These are phyloP conservation scores for Rhyacophila brunnea DNA, from an alignment of 1,140 invertebrate species.

Conservation along the genomic window DNA sequence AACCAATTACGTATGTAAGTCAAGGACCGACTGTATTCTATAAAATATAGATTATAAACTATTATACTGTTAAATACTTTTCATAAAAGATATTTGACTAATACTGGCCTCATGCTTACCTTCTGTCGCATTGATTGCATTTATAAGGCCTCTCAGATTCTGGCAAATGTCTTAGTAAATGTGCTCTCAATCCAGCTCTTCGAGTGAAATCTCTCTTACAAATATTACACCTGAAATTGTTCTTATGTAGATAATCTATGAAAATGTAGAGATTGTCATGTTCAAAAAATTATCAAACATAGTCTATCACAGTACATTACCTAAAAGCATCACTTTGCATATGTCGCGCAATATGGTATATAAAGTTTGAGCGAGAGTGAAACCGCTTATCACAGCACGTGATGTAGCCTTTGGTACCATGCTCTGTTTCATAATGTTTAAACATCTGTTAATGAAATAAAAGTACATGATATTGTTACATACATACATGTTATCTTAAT, in stretches of 20 bases:
- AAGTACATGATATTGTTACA: no score
- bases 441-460: constrained; percentile 11
- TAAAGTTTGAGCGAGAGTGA: constrained; percentile 2
- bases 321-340: constrained; percentile 20
- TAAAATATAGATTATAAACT: no score
- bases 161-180: constrained; percentile 18
- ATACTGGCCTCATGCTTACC: no score
- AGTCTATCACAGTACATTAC: no score
- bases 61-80: no score
- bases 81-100: no score
- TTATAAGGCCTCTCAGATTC: constrained; percentile 16
- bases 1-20: no score
- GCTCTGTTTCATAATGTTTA: constrained; percentile 12
- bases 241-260: no score
- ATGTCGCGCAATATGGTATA: constrained; percentile 19
- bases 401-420: constrained; percentile 13
- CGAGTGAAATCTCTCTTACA: constrained; percentile 18
- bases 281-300: no score
- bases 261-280: no score
- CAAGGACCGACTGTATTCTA: no score
- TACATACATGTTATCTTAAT: no score
- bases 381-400: constrained; percentile 15
- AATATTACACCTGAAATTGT: constrained; percentile 20
- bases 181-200: constrained; percentile 13
- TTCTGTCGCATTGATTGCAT: constrained; percentile 19